phyloP scores from a whole-genome alignment of 2,888 invertebrate genomes.

The Drosophila ezoana region DNA sequence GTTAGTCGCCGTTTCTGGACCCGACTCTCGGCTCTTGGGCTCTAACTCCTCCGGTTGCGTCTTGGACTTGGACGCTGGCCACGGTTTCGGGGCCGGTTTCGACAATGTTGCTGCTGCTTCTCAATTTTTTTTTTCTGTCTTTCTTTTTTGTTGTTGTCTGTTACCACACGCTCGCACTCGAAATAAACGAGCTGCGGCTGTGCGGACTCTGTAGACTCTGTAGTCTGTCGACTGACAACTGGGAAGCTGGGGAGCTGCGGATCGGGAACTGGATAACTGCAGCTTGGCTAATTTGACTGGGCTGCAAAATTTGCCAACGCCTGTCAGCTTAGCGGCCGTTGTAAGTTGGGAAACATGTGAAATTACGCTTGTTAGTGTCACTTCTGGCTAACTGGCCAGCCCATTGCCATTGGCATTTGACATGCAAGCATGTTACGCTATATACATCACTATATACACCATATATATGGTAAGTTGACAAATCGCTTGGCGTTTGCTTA shows the following conservation, averaged over 20 bases:
- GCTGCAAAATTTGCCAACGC: constrained; percentile 81
- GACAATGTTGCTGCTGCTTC: constrained; percentile 58
- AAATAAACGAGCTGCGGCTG: constrained; percentile 29
- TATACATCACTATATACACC: not conserved
- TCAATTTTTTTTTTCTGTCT: constrained; percentile 28
- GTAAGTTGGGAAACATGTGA: constrained; percentile 81
- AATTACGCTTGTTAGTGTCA: constrained; percentile 83
- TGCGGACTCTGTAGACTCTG: not conserved
- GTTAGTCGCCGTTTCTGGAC: constrained; percentile 63
- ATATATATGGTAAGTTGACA: constrained; percentile 18
- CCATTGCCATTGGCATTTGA: constrained; percentile 34
- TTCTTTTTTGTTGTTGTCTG: constrained; percentile 9
- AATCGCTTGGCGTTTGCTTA: constrained; percentile 85
- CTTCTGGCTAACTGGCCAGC: constrained; percentile 75
- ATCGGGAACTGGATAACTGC: constrained; percentile 38
- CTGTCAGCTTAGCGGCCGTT: constrained; percentile 78
- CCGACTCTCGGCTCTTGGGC: constrained; percentile 38
- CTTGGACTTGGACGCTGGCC: constrained; percentile 24
- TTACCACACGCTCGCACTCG: constrained; percentile 46
- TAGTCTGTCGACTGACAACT: constrained; percentile 12
- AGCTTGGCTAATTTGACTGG: constrained; percentile 71
- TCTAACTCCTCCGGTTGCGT: constrained; percentile 25
- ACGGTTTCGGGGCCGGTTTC: constrained; percentile 48
- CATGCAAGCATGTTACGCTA: constrained; percentile 18
- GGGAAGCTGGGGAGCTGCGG: constrained; percentile 14